phyloP scores from a whole-genome alignment of 2,113 vertebrate genomes.

The Chauna torquata region DNA sequence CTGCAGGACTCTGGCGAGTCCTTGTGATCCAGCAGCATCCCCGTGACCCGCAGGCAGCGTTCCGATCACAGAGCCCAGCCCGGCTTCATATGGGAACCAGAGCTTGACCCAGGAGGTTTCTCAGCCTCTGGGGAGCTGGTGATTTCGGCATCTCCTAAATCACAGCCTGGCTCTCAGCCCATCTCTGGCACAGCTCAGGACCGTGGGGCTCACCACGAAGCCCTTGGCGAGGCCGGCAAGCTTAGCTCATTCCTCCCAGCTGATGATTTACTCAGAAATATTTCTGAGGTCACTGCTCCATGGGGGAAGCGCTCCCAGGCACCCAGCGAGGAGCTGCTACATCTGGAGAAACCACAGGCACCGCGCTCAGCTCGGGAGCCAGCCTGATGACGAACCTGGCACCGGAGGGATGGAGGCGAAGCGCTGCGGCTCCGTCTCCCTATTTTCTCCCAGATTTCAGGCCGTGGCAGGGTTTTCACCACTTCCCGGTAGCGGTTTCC shows the following conservation, averaged over 20 bases:
- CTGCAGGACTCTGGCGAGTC: neutral
- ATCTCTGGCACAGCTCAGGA: neutral
- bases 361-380: neutral
- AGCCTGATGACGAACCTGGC: neutral
- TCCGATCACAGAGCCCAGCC: neutral
- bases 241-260: slow-evolving; percentile 14
- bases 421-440: neutral
- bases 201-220: neutral
- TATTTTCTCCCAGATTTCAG: neutral
- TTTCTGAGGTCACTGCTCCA: neutral
- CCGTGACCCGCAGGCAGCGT: no score
- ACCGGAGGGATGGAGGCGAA: neutral
- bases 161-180: neutral
- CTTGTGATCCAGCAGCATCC: no score
- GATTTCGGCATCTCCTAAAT: neutral
- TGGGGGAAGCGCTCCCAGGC: neutral
- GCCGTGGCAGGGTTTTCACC: neutral
- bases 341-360: neutral
- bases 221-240: neutral
- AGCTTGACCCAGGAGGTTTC: neutral
- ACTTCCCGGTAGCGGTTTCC: slow-evolving; percentile 34
- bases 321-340: neutral
- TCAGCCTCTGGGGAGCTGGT: neutral
- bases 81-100: neutral
- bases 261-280: neutral